phyloP scores from a whole-genome alignment of 2,888 invertebrate species.

The Heliconius ethilla region DNA sequence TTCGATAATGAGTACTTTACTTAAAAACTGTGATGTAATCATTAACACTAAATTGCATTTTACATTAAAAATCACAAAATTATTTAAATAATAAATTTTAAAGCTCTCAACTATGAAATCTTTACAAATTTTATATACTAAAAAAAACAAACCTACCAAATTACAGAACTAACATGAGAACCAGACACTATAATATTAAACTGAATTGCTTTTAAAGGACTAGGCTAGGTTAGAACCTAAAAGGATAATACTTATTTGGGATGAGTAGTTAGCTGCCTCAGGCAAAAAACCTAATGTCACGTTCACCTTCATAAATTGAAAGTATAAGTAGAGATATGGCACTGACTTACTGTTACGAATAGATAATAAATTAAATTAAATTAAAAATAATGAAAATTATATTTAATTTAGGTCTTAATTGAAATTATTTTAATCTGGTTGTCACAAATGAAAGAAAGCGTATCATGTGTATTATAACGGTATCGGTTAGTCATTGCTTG shows the following conservation, averaged over 20 bases:
- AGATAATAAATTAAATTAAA: not conserved
- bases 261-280: constrained; percentile 13
- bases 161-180: constrained; percentile 1
- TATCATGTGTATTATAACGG: not conserved
- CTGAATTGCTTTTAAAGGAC: constrained; percentile 5
- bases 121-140: not conserved
- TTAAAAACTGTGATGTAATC: too few species aligned
- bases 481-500: not conserved
- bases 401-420: not conserved
- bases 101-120: not conserved
- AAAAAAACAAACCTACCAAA: not conserved
- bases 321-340: constrained; percentile 45
- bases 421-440: not conserved
- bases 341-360: constrained; percentile 36
- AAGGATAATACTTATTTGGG: constrained; percentile 20
- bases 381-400: not conserved
- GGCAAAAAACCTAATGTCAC: constrained; percentile 42
- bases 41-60: too few species aligned
- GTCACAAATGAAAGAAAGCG: not conserved
- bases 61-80: not conserved
- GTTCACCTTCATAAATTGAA: constrained; percentile 43
- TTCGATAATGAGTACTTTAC: too few species aligned
- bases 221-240: constrained; percentile 3
- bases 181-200: not conserved
- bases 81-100: not conserved